phyloP scores from a whole-genome alignment of 2,888 invertebrate genomes.

The Papilio elwesi region DNA sequence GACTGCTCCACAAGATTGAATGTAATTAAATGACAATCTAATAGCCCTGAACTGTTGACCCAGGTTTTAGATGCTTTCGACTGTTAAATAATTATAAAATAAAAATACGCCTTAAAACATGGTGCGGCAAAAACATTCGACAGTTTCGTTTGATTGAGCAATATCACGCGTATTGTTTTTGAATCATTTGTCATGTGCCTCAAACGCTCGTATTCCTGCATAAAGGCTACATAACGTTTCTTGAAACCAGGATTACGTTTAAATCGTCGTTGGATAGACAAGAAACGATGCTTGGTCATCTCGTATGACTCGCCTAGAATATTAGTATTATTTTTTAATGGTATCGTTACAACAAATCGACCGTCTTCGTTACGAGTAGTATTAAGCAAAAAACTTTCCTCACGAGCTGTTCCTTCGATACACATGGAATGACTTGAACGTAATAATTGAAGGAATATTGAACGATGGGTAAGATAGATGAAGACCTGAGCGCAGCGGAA shows the following conservation, averaged over 20 bases:
- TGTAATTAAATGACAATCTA: too few species aligned
- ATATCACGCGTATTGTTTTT: neutral
- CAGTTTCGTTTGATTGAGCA: neutral
- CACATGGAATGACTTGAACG: conserved; percentile 20
- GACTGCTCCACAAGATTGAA: too few species aligned
- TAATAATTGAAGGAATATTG: neutral
- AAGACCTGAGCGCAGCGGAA: neutral
- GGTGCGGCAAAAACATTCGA: conserved; percentile 35
- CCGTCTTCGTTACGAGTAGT: conserved; percentile 39
- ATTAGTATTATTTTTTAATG: conserved; percentile 42
- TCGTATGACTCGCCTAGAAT: conserved; percentile 45
- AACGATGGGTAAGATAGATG: neutral
- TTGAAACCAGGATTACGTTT: conserved; percentile 35
- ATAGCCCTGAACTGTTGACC: too few species aligned
- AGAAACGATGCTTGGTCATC: conserved; percentile 44
- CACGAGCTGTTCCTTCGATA: neutral
- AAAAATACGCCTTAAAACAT: too few species aligned
- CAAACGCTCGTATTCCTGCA: conserved; percentile 41
- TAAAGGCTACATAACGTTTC: conserved; percentile 38
- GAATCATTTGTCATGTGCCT: conserved; percentile 44
- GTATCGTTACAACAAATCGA: conserved; percentile 45
- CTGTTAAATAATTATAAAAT: too few species aligned
- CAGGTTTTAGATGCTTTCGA: too few species aligned
- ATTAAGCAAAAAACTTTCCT: neutral
- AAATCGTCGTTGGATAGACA: conserved; percentile 42